phyloP scores from a whole-genome alignment of 2,113 vertebrate species.

The Falcunculus frontatus region DNA sequence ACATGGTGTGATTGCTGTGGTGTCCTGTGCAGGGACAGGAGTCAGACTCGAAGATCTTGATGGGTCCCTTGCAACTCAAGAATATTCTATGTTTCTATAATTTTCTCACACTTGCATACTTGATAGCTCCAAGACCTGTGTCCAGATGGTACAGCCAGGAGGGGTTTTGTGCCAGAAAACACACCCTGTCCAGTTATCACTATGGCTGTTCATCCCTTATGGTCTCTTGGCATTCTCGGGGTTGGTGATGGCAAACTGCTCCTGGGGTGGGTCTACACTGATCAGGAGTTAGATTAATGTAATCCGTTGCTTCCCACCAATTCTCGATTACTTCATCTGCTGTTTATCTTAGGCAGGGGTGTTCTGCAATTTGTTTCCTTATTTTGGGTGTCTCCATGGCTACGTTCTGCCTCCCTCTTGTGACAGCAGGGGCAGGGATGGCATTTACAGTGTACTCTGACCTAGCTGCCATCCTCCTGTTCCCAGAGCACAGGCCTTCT shows the following conservation, averaged over 20 bases:
- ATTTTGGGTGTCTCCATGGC: background rate
- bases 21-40: background rate
- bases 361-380: background rate
- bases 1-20: no score
- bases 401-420: background rate
- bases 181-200: fast-evolving
- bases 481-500: background rate
- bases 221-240: background rate
- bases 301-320: background rate
- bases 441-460: background rate
- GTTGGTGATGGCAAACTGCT: background rate
- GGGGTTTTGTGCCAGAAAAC: background rate
- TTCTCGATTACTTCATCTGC: background rate
- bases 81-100: fast-evolving
- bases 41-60: background rate
- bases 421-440: background rate
- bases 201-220: fast-evolving
- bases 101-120: background rate
- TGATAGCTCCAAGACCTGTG: fast-evolving
- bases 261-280: background rate
- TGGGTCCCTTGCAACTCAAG: background rate
- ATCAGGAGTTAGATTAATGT: background rate
- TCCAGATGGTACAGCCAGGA: background rate
- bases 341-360: background rate
- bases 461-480: background rate